Conservation (phyloP, 2,113 vertebrate species). For the Salvator merianae region DNA sequence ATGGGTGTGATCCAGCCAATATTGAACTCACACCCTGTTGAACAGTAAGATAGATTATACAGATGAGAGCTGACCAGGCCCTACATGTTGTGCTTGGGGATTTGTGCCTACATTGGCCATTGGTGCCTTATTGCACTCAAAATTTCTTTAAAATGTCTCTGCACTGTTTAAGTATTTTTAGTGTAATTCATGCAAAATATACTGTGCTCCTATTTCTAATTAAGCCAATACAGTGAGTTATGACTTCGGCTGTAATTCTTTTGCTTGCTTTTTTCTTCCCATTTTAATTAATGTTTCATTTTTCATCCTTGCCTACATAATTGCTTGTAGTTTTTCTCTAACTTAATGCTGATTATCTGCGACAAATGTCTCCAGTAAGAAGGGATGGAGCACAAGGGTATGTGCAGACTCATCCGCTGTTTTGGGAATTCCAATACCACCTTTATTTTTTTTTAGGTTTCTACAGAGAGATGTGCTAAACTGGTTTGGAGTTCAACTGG, state of each 20-base stretch:
- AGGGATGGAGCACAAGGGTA: background rate
- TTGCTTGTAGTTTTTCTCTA: slow-evolving; percentile 29
- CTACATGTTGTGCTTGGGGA: no score
- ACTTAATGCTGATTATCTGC: slow-evolving; percentile 24
- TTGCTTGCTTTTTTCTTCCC: background rate
- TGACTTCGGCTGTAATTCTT: slow-evolving; percentile 18
- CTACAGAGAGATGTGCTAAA: background rate
- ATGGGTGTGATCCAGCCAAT: no score
- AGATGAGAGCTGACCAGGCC: no score
- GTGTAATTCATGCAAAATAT: slow-evolving; percentile 8
- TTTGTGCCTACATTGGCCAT: background rate
- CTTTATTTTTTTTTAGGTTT: background rate
- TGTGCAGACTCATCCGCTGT: background rate
- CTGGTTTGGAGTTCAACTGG: no score
- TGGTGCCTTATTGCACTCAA: background rate
- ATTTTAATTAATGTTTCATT: slow-evolving; percentile 36
- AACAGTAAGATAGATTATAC: no score
- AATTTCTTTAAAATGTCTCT: background rate
- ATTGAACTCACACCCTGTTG: no score
- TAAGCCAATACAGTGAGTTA: slow-evolving; percentile 24
- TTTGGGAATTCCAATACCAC: background rate
- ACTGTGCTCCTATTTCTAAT: slow-evolving; percentile 15
- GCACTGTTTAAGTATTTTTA: background rate
- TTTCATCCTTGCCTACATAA: slow-evolving; percentile 26
- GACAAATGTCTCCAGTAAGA: slow-evolving; percentile 13